phyloP scores from a whole-genome alignment of 2,113 vertebrate species.

The Notothenia coriiceps region DNA sequence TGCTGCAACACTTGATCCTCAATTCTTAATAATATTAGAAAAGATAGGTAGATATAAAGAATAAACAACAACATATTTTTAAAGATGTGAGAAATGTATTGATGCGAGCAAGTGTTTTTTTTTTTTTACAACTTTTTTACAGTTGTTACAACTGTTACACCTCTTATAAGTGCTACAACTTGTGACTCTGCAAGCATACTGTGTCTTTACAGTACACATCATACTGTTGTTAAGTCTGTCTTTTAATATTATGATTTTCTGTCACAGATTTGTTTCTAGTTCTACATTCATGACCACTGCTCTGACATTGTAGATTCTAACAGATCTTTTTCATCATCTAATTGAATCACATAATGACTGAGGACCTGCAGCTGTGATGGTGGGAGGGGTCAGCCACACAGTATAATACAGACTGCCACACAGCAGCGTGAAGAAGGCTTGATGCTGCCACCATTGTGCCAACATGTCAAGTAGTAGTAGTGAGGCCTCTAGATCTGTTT shows the following conservation, averaged over 20 bases:
- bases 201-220: neutral
- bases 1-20: no score
- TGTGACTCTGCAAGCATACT: neutral
- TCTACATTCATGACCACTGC: neutral
- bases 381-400: neutral
- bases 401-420: neutral
- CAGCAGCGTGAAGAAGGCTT: neutral
- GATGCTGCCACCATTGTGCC: neutral
- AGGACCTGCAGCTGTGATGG: constrained; percentile 31
- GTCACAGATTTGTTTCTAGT: neutral
- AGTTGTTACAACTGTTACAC: neutral
- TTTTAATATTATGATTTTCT: neutral
- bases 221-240: neutral
- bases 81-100: no score
- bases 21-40: no score
- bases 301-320: neutral
- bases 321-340: neutral
- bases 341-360: constrained; percentile 24
- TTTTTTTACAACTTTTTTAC: neutral
- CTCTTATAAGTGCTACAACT: neutral
- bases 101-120: neutral
- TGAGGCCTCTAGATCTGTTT: neutral
- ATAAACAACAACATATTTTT: no score
- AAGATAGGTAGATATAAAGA: no score
- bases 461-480: neutral